Evolutionary conservation across 1,140 invertebrate genomes (phyloP).

Genomic region (Wiebesia pumilae): DNA sequence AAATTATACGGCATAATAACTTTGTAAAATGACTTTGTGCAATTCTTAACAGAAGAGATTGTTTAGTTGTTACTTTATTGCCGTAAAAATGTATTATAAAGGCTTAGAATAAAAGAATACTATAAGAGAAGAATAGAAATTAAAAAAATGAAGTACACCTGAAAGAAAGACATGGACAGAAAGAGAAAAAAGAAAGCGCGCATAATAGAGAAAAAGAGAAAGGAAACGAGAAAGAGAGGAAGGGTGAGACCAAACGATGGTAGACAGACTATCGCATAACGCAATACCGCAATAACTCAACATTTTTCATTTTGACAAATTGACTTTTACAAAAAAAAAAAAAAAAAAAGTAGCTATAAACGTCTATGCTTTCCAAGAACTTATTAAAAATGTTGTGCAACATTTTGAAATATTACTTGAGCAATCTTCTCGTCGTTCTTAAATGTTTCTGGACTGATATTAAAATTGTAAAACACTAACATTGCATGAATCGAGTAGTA

Average conservation of each 20-base stretch:
- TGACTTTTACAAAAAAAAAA: constrained; percentile 38
- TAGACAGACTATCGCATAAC: constrained; percentile 30
- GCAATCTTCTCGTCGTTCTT: constrained; percentile 2
- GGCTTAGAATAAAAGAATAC: neutral
- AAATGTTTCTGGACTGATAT: constrained; percentile 1
- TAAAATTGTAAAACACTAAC: neutral
- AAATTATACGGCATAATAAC: neutral
- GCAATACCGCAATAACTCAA: constrained; percentile 46
- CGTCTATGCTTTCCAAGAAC: constrained; percentile 20
- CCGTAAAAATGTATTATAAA: constrained; percentile 12
- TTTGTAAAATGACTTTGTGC: neutral
- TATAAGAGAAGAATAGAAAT: neutral
- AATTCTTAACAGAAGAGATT: neutral
- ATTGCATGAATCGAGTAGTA: neutral
- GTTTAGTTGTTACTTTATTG: constrained; percentile 28
- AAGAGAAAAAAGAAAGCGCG: constrained; percentile 10
- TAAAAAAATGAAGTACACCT: constrained; percentile 18
- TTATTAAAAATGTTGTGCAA: constrained; percentile 30
- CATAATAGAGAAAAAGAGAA: constrained; percentile 39
- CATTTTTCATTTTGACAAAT: constrained; percentile 51
- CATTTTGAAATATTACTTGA: constrained; percentile 1
- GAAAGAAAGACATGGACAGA: constrained; percentile 24
- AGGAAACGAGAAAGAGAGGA: neutral
- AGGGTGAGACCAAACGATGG: constrained; percentile 7
- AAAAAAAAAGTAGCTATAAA: constrained; percentile 24